phyloP scores from a whole-genome alignment of 1,140 invertebrate species.

The Heterodera schachtii region DNA sequence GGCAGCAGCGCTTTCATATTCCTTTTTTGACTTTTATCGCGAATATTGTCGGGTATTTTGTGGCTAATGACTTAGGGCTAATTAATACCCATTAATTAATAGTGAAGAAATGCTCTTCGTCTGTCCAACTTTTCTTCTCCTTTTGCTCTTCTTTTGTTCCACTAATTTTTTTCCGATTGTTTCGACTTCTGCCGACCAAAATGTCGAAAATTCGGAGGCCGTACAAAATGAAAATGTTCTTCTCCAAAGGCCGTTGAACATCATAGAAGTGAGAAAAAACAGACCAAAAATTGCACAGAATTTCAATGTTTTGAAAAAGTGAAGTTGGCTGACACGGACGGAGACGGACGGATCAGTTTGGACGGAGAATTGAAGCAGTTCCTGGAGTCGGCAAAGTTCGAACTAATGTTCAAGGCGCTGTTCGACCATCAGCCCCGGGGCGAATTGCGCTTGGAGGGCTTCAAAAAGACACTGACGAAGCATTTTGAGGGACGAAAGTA shows the following conservation, averaged over 20 bases:
- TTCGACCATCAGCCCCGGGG: background rate
- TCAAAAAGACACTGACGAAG: background rate
- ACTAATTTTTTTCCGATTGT: background rate
- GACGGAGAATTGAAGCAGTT: background rate
- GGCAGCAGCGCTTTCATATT: too few relatives aligned
- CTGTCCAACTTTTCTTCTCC: background rate
- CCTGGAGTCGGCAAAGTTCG: background rate
- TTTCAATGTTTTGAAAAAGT: too few relatives aligned
- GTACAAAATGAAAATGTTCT: background rate
- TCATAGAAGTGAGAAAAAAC: background rate
- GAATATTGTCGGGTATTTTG: too few relatives aligned
- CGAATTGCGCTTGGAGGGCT: background rate
- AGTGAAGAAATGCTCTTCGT: too few relatives aligned
- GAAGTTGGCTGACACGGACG: background rate
- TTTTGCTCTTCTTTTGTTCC: background rate
- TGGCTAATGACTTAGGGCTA: too few relatives aligned
- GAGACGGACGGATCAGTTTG: background rate
- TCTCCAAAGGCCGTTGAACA: background rate
- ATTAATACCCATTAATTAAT: too few relatives aligned
- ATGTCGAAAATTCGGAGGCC: background rate
- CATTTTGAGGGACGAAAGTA: background rate
- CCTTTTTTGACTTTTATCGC: too few relatives aligned
- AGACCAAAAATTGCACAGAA: background rate
- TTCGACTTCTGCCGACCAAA: too few relatives aligned
- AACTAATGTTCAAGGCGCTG: background rate